Conservation (phyloP, 2,888 invertebrate species). For the Nomada hirtipes region DNA sequence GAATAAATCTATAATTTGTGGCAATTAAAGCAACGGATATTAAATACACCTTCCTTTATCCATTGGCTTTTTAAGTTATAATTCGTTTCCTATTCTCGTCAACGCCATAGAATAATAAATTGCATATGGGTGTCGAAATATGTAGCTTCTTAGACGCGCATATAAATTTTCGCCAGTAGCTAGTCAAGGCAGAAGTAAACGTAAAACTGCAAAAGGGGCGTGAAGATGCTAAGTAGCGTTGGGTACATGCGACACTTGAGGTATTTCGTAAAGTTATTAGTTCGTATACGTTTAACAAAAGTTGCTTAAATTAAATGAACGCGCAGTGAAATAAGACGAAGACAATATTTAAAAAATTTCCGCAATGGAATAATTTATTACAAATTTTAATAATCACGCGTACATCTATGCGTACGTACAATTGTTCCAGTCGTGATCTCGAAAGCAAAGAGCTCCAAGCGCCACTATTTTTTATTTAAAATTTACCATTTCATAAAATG, state of each 20-base stretch:
- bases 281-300: no score
- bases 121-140: constrained; percentile 48
- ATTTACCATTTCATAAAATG: no score
- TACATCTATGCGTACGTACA: no score
- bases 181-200: constrained; percentile 64
- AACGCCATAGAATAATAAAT: constrained; percentile 39
- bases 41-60: background rate
- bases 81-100: background rate
- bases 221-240: constrained; percentile 60
- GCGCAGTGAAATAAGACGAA: no score
- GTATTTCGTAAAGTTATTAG: no score
- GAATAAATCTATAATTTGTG: constrained; percentile 14
- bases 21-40: background rate
- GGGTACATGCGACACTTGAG: constrained; percentile 44
- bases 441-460: no score
- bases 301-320: no score
- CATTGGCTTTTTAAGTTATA: constrained; percentile 12
- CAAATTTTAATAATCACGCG: no score
- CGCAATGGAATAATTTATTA: no score
- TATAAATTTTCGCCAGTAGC: constrained; percentile 68
- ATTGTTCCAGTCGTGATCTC: no score
- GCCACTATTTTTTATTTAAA: no score
- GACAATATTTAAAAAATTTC: background rate
- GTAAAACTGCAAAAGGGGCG: constrained; percentile 65
- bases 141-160: constrained; percentile 43